These are phyloP conservation scores for Cuniculus paca DNA, from an alignment of 2,797 vertebrate genomes.

Conservation along the genomic window DNA sequence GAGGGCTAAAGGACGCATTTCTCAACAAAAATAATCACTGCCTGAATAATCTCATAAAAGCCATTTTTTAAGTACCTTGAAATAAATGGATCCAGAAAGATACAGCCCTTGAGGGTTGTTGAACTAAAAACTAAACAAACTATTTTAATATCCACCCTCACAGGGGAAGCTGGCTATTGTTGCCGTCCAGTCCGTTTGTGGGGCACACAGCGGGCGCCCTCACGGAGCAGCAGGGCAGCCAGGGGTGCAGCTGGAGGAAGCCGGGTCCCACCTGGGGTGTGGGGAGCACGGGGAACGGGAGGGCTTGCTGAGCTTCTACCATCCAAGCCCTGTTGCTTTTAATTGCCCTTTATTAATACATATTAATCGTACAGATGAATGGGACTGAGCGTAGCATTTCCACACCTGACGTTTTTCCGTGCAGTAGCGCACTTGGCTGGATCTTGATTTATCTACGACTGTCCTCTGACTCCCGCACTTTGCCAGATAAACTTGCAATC, in stretches of 20 bases:
- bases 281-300: too few relatives aligned
- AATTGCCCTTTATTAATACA: not conserved
- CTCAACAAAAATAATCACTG: constrained; percentile 93
- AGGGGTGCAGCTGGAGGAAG: not conserved
- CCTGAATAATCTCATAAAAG: constrained; percentile 92
- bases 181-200: constrained; percentile 43
- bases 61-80: constrained; percentile 90
- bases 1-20: constrained; percentile 91
- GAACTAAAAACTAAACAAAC: constrained; percentile 85
- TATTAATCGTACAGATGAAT: not conserved
- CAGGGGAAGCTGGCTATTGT: constrained; percentile 46
- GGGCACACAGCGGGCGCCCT: not conserved
- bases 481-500: not conserved
- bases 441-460: not conserved
- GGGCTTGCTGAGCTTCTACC: not conserved
- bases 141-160: constrained; percentile 80
- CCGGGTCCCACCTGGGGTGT: not conserved
- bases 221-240: not conserved
- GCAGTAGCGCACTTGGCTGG: not conserved
- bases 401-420: not conserved
- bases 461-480: not conserved
- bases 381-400: not conserved
- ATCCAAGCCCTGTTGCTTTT: not conserved
- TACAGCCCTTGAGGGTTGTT: constrained; percentile 85
- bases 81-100: constrained; percentile 90